Percentiles rank a stretch among this genome's conserved stretches.
Conservation (phyloP, 2,797 vertebrate species). For the Dipus sagitta region DNA sequence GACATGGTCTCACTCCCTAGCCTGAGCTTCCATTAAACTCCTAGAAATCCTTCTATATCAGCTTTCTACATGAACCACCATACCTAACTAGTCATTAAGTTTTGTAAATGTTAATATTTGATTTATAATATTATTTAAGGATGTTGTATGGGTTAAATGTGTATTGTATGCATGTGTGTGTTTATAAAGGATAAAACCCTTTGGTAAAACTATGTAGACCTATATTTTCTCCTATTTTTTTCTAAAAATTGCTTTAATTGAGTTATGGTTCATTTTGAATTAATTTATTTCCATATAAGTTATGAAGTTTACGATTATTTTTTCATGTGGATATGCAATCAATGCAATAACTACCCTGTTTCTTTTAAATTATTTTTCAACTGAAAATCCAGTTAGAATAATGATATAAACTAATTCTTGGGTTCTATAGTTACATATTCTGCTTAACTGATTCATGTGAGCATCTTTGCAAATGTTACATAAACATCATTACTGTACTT, state of each 20-base stretch:
- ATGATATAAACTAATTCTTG: not conserved
- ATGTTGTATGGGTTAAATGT: not conserved
- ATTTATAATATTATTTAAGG: not conserved
- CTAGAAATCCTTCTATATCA: not conserved
- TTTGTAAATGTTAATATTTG: not conserved
- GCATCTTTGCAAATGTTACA: too few relatives aligned
- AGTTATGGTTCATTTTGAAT: not conserved
- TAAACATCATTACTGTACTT: too few relatives aligned
- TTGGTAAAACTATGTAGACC: not conserved
- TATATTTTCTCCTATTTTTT: not conserved
- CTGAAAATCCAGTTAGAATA: too few relatives aligned
- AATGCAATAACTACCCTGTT: not conserved
- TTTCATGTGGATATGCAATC: not conserved
- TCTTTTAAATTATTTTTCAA: too few relatives aligned
- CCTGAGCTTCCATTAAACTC: too few relatives aligned
- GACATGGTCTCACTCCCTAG: too few relatives aligned
- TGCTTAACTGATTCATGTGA: too few relatives aligned
- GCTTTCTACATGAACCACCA: not conserved
- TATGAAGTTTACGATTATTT: not conserved
- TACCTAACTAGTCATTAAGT: not conserved
- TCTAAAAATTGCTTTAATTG: not conserved
- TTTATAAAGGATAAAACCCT: too few relatives aligned
- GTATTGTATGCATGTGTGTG: too few relatives aligned
- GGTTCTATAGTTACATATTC: too few relatives aligned
- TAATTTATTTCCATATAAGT: not conserved